Evolutionary conservation across 2,113 vertebrate genomes (phyloP).

Genomic region (Pangasianodon gigas): DNA sequence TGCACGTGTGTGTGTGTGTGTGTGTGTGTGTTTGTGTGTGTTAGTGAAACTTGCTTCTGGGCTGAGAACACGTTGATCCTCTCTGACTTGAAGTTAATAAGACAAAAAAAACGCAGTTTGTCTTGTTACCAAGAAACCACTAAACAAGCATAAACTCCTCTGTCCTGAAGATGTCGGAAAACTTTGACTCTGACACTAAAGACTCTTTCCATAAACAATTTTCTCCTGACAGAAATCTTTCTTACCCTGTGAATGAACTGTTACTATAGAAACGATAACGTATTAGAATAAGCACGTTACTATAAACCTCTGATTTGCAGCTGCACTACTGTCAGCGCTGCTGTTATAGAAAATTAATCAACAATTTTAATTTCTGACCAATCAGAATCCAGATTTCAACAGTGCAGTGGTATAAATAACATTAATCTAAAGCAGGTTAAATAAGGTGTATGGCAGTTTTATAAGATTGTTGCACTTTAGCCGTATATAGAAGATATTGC

Average conservation of each 20-base stretch:
- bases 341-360: neutral
- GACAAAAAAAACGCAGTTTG: neutral
- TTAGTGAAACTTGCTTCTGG: neutral
- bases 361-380: neutral
- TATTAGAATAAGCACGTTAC: neutral
- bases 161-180: neutral
- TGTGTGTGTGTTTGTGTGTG: conserved; percentile 47
- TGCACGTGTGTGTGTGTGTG: conserved; percentile 51
- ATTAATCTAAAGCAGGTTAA: neutral
- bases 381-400: neutral
- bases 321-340: neutral
- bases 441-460: neutral
- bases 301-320: neutral
- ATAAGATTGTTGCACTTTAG: neutral
- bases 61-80: neutral
- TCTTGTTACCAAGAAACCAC: neutral
- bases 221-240: neutral
- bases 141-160: neutral
- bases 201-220: neutral
- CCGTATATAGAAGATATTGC: neutral
- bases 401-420: neutral
- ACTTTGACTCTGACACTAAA: neutral
- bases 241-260: neutral
- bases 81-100: neutral
- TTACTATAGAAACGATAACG: neutral